Percentiles rank a stretch among this genome's conserved stretches.
phyloP scores from a whole-genome alignment of 2,797 vertebrate genomes.

The Phataginus tricuspis region DNA sequence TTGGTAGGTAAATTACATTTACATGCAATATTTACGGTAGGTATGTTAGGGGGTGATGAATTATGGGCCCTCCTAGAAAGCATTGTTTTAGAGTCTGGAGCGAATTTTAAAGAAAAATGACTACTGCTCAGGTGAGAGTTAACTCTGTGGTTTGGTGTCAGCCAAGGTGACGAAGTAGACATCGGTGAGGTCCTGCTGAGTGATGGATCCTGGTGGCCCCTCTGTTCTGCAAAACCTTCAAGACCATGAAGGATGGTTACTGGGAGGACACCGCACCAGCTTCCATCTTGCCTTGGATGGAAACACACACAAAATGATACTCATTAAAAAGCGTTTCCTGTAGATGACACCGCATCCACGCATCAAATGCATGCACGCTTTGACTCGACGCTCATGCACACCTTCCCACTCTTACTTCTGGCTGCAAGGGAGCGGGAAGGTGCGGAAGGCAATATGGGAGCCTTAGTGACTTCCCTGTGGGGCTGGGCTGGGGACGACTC shows the following conservation, averaged over 20 bases:
- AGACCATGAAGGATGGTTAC: background rate
- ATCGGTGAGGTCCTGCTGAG: background rate
- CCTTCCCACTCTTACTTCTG: background rate
- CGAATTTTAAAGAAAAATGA: background rate
- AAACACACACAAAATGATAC: background rate
- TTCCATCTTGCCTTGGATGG: background rate
- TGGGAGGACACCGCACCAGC: rapidly evolving
- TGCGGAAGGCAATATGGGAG: background rate
- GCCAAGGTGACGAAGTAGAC: background rate
- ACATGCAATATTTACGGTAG: background rate
- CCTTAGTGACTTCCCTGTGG: background rate
- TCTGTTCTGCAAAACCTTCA: background rate
- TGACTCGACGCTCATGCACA: background rate
- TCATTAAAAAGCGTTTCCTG: rapidly evolving
- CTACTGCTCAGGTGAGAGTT: background rate
- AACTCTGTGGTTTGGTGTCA: background rate
- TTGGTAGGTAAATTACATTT: background rate
- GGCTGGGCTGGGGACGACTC: background rate
- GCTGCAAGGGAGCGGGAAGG: background rate
- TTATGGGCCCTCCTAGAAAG: background rate
- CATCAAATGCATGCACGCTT: rapidly evolving
- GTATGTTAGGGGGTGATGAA: background rate
- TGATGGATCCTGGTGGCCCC: rapidly evolving
- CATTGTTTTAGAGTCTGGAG: background rate
- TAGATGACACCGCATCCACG: rapidly evolving